Evolutionary conservation across 2,888 invertebrate genomes (phyloP), one percentile per base, ranked within the genome.

Genomic region (Malacosoma neustria): DNA sequence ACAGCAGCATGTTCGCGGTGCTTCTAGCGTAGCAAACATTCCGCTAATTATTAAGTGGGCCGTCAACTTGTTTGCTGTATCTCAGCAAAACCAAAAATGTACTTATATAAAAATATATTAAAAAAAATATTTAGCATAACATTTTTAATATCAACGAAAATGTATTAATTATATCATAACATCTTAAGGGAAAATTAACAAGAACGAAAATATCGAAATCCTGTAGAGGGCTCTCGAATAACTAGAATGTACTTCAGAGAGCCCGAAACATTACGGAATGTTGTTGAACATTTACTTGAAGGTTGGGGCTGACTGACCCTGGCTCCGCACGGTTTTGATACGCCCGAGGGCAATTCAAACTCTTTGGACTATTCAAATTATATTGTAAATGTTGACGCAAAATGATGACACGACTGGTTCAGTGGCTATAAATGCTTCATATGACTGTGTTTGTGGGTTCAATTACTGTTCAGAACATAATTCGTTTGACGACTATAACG

Each of bases 381-480:
- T 9, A 3, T 14, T 14, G 14, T 13, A 12, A 13, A 9, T 4
- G 11, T n/a, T n/a, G n/a, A n/a, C n/a, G n/a, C n/a, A n/a, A n/a
- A n/a, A n/a, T n/a, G n/a, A n/a, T n/a, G n/a, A n/a, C n/a, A n/a
- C n/a, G n/a, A n/a, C n/a, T n/a, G n/a, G n/a, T n/a, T n/a, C n/a
- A n/a, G n/a, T n/a, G n/a, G n/a, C n/a, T n/a, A n/a, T n/a, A n/a
- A n/a, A n/a, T n/a, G n/a, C n/a, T n/a, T n/a, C n/a, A n/a, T n/a
- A n/a, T n/a, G n/a, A 34, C 29, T 15, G 33, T 34, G 38, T 38
- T 38, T 38, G 34, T 34, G 34, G 33, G 31, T 30, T 14, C 14
- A 35, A 14, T 14, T 30, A 35, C 30, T 14, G 14, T 29, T n/a
- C 12, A 13, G 29, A 33, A 33, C 32, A 30, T 22, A 35, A 35